Percentiles rank a stretch among this genome's conserved stretches.
phyloP scores from a whole-genome alignment of 2,113 vertebrate genomes.

The Tamias sibiricus region DNA sequence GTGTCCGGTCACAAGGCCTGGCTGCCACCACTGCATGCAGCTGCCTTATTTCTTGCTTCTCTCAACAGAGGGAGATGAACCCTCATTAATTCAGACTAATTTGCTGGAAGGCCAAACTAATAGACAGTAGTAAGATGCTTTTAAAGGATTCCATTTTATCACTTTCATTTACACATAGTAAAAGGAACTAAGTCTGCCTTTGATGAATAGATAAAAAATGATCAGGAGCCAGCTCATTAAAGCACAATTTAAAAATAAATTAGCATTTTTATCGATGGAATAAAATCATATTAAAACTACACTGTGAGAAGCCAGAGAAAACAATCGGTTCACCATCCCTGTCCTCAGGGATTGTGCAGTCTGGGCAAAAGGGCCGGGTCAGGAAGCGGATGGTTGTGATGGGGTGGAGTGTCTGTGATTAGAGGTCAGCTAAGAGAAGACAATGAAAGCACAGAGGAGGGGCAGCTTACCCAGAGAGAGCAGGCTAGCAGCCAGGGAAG shows the following conservation, averaged over 20 bases:
- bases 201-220: conserved; percentile 82
- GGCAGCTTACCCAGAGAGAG: not conserved
- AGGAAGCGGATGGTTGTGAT: not conserved
- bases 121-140: conserved; percentile 69
- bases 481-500: not conserved
- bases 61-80: conserved; percentile 39
- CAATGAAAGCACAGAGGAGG: not conserved
- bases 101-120: conserved; percentile 69
- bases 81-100: conserved; percentile 78
- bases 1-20: not conserved
- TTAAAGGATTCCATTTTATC: conserved; percentile 81
- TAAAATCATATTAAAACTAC: conserved; percentile 58
- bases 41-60: conserved; percentile 8
- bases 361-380: not conserved
- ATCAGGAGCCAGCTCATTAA: conserved; percentile 75
- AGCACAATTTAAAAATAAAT: conserved; percentile 74
- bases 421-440: not conserved
- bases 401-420: not conserved
- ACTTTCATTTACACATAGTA: conserved; percentile 76
- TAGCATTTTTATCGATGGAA: conserved; percentile 62
- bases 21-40: not conserved
- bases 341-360: not conserved
- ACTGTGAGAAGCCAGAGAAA: not conserved
- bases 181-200: conserved; percentile 77
- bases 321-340: not conserved